Base-by-base conservation (phyloP, 2,113 vertebrate genomes). In the Phalacrocorax carbo region DNA sequence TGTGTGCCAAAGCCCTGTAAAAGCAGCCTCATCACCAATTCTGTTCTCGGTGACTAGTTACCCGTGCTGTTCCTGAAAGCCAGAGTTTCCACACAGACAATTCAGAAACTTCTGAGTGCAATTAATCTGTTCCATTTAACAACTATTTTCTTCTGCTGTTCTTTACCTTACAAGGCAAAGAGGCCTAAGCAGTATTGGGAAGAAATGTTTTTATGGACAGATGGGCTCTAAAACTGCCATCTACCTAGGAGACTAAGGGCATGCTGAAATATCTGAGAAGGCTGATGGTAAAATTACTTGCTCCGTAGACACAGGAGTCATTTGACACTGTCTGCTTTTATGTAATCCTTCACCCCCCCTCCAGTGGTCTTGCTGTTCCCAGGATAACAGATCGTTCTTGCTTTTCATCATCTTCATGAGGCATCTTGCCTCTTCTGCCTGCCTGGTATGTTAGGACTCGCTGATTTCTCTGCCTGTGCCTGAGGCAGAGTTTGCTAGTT, bases 121-220 rank as follows among this genome's bases (percentile, higher is more conserved):
- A 42, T 94, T 17, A 42, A 82, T 77, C 49, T 66, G 32, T 27
- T 75, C 78, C 36, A 55, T 46, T 66, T 49, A 62, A 62, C 52
- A 88, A 29, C 52, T 46, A 2, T 9, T 89, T 65, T 65, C 76
- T 81, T 48, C 60, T 90, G 30, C 86, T 68, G 32, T 79, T 32
- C 70, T 48, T 96, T 75, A 42, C 84, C 77, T 81, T 86, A 87
- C 85, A 94, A 97, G 95, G 94, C 88, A 81, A 91, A 78, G 25
- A 55, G 25, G 23, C 55, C 38, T n/a, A 29, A n/a, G 61, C 36
- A 36, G 21, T 11, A 17, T 14, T 42, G 72, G 52, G 42, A 85
- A 95, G 66, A 78, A 95, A 46, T n/a, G 30, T 5, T 40, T 90
- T 88, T 87, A 88, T 30, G 29, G 40, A n/a, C 36, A 80, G 81